Evolutionary conservation across 2,888 invertebrate species (phyloP), one percentile per base, ranked within the genome.

Genomic region (Macrophya alboannulata): DNA sequence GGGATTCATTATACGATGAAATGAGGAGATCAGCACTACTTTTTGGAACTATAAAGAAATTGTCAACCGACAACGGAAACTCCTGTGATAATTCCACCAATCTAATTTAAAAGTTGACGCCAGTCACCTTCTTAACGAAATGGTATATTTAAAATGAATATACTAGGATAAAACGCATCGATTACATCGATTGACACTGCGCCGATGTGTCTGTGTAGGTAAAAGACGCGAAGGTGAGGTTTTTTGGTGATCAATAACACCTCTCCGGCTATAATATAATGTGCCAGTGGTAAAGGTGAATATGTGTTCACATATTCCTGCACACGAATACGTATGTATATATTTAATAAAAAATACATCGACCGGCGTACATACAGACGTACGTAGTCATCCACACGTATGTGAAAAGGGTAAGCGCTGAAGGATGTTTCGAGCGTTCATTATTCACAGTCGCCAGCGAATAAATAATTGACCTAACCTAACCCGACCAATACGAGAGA

Each of bases 201-300:
- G 37, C 3, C 45, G 74, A 43, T n/a, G n/a, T 45, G 45, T 4
- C 21, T 21, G 21, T n/a, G 45, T 74, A 6, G 21, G 25, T 21
- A 45, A n/a, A 12, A 43, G 68, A 68, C 6, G 65, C 6, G 9
- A 62, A 45, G 17, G 83, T 71, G 65, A 68, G 90, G 91, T 92
- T 91, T 91, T 92, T 92, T 89, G 90, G 90, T 92, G 91, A 92
- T 92, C 91, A 91, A 91, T 92, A 92, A 92, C 91, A 62, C 68
- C 71, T 77, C 48, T 37, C 45, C 10, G 3, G 31, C 3, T 5
- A 62, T 40, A 55, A 59, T 43, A 40, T 40, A 59, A 40, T 59
- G 72, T 40, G 12, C 21, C 9, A 76, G 43, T 51, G 17, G 48
- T 48, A 51, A 17, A n/a, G 31, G 31, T 51, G 31, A n/a, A 12